Conservation (phyloP, 2,888 invertebrate species). For the Carcina quercana region DNA sequence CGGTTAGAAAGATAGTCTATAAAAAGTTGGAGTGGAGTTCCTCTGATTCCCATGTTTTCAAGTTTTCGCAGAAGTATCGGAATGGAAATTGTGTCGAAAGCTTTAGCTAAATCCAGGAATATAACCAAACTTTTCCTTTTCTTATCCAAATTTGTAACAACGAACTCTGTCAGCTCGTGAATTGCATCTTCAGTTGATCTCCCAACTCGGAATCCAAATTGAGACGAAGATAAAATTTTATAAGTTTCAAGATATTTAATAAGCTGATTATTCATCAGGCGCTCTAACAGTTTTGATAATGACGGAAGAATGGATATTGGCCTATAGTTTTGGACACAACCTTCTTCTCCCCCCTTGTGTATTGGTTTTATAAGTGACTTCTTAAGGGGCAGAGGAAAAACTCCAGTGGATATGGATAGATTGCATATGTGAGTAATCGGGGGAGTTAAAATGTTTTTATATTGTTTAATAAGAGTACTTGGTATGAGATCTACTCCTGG, state of each 20-base stretch:
- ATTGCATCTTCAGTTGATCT: too few species aligned
- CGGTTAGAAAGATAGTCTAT: too few species aligned
- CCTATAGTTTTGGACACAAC: slow-evolving; percentile 8
- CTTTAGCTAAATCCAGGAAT: too few species aligned
- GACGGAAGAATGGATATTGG: slow-evolving; percentile 10
- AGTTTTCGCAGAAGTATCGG: too few species aligned
- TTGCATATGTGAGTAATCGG: slow-evolving; percentile 6
- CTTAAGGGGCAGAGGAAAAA: slow-evolving; percentile 9
- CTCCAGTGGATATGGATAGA: slow-evolving; percentile 3
- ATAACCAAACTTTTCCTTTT: too few species aligned
- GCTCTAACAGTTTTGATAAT: slow-evolving; percentile 13
- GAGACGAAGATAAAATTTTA: too few species aligned
- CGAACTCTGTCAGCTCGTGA: too few species aligned
- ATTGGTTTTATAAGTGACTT: slow-evolving; percentile 8
- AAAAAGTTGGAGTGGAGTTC: too few species aligned
- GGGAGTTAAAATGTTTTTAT: background rate
- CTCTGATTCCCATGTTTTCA: too few species aligned
- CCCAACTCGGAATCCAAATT: too few species aligned
- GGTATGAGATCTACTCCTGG: background rate
- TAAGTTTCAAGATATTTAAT: background rate
- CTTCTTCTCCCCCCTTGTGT: slow-evolving; percentile 9
- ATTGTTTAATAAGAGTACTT: background rate
- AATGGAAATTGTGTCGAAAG: too few species aligned
- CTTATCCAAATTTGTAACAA: too few species aligned
- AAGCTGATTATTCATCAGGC: slow-evolving; percentile 10